Base-by-base conservation (phyloP, 2,113 vertebrate species). In the Dromas ardeola region DNA sequence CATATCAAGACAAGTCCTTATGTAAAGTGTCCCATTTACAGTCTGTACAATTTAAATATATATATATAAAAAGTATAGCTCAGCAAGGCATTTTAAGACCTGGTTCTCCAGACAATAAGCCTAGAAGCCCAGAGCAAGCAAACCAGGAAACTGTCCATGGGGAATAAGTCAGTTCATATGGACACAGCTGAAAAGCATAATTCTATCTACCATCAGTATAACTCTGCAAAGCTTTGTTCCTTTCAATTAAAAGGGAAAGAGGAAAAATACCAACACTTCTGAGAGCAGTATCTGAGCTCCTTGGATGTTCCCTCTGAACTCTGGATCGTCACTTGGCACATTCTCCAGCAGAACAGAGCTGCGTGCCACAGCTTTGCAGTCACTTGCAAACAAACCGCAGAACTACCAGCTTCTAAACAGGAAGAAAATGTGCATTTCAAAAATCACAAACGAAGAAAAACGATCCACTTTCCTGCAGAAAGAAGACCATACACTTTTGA, bases 1-100 rank as follows among this genome's bases (percentile, higher is more conserved):
- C 4, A 1, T 81, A 70, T 63, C 61, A 84, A 96, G 90, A 72
- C 56, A 85, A 87, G 53, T 66, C 84, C 81, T n/a, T 74, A 95
- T 38, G 91, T 81, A 91, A 95, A 95, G 23, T 73, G 83, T 84
- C 73, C 43, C 55, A 58, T 87, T 81, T 89, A 71, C 38, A 88
- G 59, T 63, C 56, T 89, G 72, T 65, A 55, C 17, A 45, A 95
- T 94, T 95, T 90, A 90, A 81, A 94, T 73, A 71, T 10, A 69
- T 67, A 5, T 47, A 11, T 38, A 65, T 25, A 49, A 5, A 20
- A 91, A 90, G 16, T 23, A 73, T 11, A 55, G 56, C 69, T 94
- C 53, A 79, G 77, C 30, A 63, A 93, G 23, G 22, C 15, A 66
- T 77, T 90, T 88, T 80, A 70, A 86, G 26, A 72, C 34, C 56